phyloP scores from a whole-genome alignment of 2,113 vertebrate genomes.

The Labeo catla region DNA sequence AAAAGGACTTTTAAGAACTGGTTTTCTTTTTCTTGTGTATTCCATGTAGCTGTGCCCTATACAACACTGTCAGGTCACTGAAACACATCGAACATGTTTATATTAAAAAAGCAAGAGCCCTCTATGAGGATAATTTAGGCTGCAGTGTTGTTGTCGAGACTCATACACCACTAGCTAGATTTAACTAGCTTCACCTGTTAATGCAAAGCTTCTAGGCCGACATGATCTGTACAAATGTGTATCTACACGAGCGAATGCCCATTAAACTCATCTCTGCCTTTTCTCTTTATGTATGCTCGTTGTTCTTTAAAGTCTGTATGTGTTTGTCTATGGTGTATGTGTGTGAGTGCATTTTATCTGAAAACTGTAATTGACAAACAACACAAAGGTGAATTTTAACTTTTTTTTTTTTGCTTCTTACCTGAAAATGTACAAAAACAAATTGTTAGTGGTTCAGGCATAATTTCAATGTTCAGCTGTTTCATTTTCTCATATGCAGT shows the following conservation, averaged over 20 bases:
- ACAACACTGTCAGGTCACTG: conserved; percentile 59
- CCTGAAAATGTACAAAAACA: background rate
- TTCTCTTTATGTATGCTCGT: conserved; percentile 48
- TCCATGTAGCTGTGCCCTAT: conserved; percentile 50
- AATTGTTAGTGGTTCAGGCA: background rate
- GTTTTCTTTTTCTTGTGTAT: conserved; percentile 42
- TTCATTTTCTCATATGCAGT: conserved; percentile 12
- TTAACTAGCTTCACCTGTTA: conserved; percentile 72
- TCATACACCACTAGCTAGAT: conserved; percentile 67
- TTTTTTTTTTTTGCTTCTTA: background rate
- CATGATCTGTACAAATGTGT: conserved; percentile 72
- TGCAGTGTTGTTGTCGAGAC: conserved; percentile 68
- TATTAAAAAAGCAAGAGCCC: conserved; percentile 67
- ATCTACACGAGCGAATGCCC: conserved; percentile 71
- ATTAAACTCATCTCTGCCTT: conserved; percentile 71
- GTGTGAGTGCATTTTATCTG: conserved; percentile 40
- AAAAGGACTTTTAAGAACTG: conserved; percentile 7
- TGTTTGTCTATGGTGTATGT: conserved; percentile 37
- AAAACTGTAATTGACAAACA: background rate
- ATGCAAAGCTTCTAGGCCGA: conserved; percentile 56
- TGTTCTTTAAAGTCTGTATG: conserved; percentile 31
- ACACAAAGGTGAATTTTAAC: background rate
- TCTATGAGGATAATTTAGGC: conserved; percentile 75
- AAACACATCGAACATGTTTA: conserved; percentile 62
- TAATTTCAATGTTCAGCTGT: background rate